phyloP scores from a whole-genome alignment of 2,113 vertebrate genomes.

The Meles meles region DNA sequence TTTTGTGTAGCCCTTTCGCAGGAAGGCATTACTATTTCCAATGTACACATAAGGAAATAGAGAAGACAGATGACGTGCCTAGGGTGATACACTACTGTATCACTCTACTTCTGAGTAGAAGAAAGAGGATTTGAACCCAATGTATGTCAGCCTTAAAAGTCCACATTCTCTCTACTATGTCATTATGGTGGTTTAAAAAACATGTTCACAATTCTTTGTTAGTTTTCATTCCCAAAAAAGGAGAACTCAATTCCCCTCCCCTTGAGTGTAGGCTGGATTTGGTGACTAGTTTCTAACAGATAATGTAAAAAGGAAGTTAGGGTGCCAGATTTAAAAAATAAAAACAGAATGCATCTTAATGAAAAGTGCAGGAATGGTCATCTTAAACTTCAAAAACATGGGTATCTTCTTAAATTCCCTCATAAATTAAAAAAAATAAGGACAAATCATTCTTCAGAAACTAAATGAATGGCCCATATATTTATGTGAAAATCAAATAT shows the following conservation, averaged over 20 bases:
- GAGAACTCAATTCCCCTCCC: not conserved
- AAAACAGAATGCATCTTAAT: not conserved
- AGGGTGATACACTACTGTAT: not conserved
- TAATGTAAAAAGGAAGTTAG: not conserved
- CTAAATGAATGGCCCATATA: not conserved
- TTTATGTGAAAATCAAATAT: slow-evolving; percentile 41
- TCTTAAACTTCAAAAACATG: not conserved
- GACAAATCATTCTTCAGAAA: not conserved
- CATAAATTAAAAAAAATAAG: slow-evolving; percentile 21
- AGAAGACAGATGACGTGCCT: not conserved
- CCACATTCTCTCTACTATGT: not conserved
- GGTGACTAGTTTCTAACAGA: not conserved
- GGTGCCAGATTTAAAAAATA: not conserved
- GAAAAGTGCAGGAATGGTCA: not conserved
- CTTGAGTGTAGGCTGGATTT: not conserved
- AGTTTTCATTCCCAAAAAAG: not conserved
- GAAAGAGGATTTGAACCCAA: not conserved
- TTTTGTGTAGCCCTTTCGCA: not conserved
- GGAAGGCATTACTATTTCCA: not conserved
- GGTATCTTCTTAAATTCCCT: not conserved
- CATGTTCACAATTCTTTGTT: not conserved
- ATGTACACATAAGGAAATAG: not conserved
- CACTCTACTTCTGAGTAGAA: too few species aligned
- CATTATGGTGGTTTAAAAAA: not conserved
- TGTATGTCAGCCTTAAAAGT: not conserved